Percentiles rank a stretch among this genome's conserved stretches.
Evolutionary conservation across 1,140 invertebrate species (phyloP).

Genomic region (Rhyacophila brunnea): DNA sequence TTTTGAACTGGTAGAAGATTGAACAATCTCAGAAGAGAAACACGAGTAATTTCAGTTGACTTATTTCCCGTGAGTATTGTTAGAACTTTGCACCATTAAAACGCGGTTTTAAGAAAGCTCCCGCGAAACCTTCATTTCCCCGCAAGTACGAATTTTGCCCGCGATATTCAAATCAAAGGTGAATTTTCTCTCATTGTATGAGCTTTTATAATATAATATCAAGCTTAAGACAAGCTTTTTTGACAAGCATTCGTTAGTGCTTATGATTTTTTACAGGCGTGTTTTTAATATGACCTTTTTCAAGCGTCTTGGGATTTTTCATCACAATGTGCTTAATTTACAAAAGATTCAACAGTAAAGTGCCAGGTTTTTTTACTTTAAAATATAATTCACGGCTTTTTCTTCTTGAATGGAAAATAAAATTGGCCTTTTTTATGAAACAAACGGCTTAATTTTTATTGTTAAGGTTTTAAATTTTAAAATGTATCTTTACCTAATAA

Average conservation of each 20-base stretch:
- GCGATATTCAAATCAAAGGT: neutral
- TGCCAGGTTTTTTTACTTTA: too few relatives aligned
- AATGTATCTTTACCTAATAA: too few relatives aligned
- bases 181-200: neutral
- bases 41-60: constrained; percentile 24
- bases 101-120: constrained; percentile 24
- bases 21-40: constrained; percentile 3
- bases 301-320: neutral
- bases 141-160: neutral
- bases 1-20: neutral
- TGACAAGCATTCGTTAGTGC: constrained; percentile 23
- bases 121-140: neutral
- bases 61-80: constrained; percentile 27
- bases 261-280: constrained; percentile 5
- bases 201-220: neutral
- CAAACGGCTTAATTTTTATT: too few relatives aligned
- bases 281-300: constrained; percentile 1
- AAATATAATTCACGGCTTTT: neutral
- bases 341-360: constrained; percentile 5
- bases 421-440: too few relatives aligned
- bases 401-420: too few relatives aligned
- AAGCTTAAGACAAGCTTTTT: neutral
- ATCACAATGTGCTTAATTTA: constrained; percentile 28
- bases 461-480: too few relatives aligned
- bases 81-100: constrained; percentile 19